phyloP scores from a whole-genome alignment of 2,113 vertebrate genomes.

The Ceratotherium simum region DNA sequence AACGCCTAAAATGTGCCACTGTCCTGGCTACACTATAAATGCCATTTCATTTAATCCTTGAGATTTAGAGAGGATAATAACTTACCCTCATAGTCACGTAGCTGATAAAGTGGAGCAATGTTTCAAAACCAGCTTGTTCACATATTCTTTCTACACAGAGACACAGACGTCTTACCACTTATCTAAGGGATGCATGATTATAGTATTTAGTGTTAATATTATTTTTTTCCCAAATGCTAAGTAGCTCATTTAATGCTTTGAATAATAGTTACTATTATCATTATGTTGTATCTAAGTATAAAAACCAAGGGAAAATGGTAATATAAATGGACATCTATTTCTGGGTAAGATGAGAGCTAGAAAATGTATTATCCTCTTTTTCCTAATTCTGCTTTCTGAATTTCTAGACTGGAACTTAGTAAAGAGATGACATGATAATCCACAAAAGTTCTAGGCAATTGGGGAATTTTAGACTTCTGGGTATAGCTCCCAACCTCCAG shows the following conservation, averaged over 20 bases:
- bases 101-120: not conserved
- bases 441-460: not conserved
- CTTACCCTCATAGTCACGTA: not conserved
- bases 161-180: not conserved
- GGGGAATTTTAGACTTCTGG: not conserved
- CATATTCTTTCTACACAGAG: not conserved
- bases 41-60: not conserved
- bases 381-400: conserved; percentile 5
- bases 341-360: not conserved
- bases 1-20: not conserved
- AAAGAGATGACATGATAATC: not conserved
- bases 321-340: not conserved
- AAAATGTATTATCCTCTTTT: not conserved
- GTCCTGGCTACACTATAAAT: not conserved
- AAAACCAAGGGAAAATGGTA: not conserved
- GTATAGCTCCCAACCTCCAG: not conserved
- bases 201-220: not conserved
- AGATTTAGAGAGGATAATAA: not conserved
- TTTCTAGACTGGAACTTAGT: not conserved
- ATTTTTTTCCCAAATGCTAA: not conserved
- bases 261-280: not conserved
- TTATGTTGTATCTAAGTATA: not conserved
- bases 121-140: not conserved
- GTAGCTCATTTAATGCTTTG: not conserved
- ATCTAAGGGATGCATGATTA: not conserved